Base-by-base conservation (phyloP, 2,888 invertebrate genomes). In the Epinotia nisella region DNA sequence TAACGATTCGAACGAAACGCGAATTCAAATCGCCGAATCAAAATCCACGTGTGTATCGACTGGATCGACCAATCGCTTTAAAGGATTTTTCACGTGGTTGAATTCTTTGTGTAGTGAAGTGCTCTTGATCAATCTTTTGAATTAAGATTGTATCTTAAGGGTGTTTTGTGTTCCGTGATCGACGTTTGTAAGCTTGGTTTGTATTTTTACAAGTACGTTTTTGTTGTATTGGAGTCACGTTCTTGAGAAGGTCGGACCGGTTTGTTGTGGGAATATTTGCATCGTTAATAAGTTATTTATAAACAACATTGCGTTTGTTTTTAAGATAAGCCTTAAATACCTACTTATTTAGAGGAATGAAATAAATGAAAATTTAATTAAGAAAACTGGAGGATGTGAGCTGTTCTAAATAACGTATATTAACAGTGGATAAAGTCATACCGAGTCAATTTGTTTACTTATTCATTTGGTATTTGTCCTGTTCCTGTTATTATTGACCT, bases 181-280 rank as follows among this genome's bases (percentile, higher is more conserved):
- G 66, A 41, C 62, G 69, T 64, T 66, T 70, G 21, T 66, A 61
- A 60, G 49, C 65, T 65, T 13, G 74, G 68, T 75, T 74, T 75
- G 69, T 71, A 76, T 78, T 75, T 77, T 77, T 74, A 21, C 73
- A 76, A 21, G 74, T 59, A 74, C 76, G 75, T 75, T 76, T 76
- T 77, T 76, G 76, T 76, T 75, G 72, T 71, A 73, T 73, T 70
- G 56, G 21, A 65, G 66, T 74, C 74, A 70, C 74, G 73, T 75
- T 60, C 51, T 72, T 68, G 76, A 59, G 74, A 75, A 73, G 77
- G 86, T 84, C 83, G 82, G 83, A 80, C 85, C 86, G 85, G 86
- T 85, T 83, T 70, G 55, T 72, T 75, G 67, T 58, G 59, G 59
- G 70, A 70, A 70, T 75, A 73, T 73, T 75, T 69, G 68, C 71